Percentiles rank a stretch among this genome's conserved stretches.
Evolutionary conservation across 1,140 invertebrate species (phyloP).

Genomic region (Phymorhynchus buccinoides): DNA sequence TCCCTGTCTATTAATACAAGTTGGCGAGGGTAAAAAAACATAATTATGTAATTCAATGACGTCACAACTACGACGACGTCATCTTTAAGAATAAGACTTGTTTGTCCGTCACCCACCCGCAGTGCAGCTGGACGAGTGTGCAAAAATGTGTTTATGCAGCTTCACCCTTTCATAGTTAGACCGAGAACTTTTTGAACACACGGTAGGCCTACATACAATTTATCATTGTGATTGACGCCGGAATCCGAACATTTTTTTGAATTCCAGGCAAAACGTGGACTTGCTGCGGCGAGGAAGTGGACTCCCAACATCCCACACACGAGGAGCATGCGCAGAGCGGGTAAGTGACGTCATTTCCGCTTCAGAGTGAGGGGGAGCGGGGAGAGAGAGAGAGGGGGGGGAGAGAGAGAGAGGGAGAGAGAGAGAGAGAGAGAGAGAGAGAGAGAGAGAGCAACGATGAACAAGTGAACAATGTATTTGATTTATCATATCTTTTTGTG

Average conservation of each 20-base stretch:
- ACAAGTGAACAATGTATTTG: not conserved
- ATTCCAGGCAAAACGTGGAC: slow-evolving; percentile 14
- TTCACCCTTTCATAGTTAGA: not conserved
- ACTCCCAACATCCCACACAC: not conserved
- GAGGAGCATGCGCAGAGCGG: slow-evolving; percentile 21
- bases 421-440: not conserved
- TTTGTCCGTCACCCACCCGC: too few relatives aligned
- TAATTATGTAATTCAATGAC: too few relatives aligned
- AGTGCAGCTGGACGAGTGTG: too few relatives aligned
- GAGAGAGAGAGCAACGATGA: not conserved
- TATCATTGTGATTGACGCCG: not conserved
- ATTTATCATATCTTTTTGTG: not conserved
- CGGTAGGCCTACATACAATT: not conserved
- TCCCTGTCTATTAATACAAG: too few relatives aligned
- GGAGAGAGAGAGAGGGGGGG: not conserved
- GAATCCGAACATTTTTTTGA: too few relatives aligned
- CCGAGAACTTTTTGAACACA: too few relatives aligned
- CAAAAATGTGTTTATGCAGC: too few relatives aligned
- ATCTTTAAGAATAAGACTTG: too few relatives aligned
- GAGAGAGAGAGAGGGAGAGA: not conserved
- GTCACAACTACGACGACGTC: too few relatives aligned
- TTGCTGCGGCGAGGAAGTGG: not conserved
- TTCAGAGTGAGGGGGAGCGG: not conserved
- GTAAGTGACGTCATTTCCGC: not conserved
- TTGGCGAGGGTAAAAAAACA: too few relatives aligned